These are phyloP conservation scores for Hepsetus odoe DNA, from an alignment of 2,113 vertebrate species.

Conservation along the genomic window DNA sequence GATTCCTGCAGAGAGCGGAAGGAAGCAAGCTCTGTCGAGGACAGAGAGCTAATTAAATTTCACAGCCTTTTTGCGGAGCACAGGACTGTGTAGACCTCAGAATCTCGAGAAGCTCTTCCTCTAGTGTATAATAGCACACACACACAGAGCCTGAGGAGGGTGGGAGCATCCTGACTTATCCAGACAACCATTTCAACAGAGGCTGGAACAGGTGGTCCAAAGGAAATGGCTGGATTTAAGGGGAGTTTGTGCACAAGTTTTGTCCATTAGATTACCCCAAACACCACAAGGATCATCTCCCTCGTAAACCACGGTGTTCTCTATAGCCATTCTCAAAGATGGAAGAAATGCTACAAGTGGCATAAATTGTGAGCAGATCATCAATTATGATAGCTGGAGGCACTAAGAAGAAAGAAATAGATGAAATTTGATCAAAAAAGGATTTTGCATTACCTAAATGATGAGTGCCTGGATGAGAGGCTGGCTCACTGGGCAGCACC, in stretches of 20 bases:
- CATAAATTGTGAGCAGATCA: conserved; percentile 12
- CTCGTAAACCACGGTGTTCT: neutral
- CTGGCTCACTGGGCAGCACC: conserved; percentile 88
- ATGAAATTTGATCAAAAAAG: neutral
- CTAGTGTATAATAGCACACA: neutral
- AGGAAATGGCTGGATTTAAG: conserved; percentile 38
- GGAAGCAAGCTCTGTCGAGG: conserved; percentile 57
- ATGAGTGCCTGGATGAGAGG: conserved; percentile 83
- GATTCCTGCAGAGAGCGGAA: conserved; percentile 57
- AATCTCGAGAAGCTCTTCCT: conserved; percentile 46
- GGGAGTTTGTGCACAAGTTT: conserved; percentile 17
- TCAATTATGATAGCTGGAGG: neutral
- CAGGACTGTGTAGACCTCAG: conserved; percentile 43
- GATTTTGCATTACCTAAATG: conserved; percentile 78
- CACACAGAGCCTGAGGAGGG: conserved; percentile 23
- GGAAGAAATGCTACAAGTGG: conserved; percentile 1
- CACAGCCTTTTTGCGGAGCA: conserved; percentile 62
- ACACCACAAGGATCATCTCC: neutral
- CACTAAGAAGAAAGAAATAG: neutral
- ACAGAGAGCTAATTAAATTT: conserved; percentile 65
- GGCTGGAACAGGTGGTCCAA: conserved; percentile 52
- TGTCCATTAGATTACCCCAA: neutral
- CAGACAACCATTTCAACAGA: conserved; percentile 37
- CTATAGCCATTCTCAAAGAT: neutral
- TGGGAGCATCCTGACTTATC: conserved; percentile 50